Evolutionary conservation across 2,888 invertebrate genomes (phyloP).

Genomic region (Agrotis clavis): DNA sequence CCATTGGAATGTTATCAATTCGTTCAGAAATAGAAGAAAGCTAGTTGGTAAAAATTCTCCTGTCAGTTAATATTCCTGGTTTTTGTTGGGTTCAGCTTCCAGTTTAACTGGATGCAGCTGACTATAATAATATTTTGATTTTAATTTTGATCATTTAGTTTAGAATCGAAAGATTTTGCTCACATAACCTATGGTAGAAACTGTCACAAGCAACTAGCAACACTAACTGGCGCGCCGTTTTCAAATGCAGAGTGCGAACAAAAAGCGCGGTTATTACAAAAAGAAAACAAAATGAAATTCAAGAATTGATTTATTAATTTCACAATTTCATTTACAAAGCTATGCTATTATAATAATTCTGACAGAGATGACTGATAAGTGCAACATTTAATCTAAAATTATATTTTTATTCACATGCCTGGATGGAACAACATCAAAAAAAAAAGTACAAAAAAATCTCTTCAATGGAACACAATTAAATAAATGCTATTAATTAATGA

Average conservation of each 20-base stretch:
- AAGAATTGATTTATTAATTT: constrained; percentile 48
- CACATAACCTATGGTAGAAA: constrained; percentile 5
- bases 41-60: neutral
- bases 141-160: too few species aligned
- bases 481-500: constrained; percentile 51
- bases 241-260: neutral
- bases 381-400: constrained; percentile 32
- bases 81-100: too few species aligned
- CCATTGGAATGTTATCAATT: constrained; percentile 21
- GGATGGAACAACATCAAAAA: constrained; percentile 2
- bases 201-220: neutral
- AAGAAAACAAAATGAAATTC: constrained; percentile 16
- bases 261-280: neutral
- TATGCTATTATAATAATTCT: constrained; percentile 51
- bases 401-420: constrained; percentile 26
- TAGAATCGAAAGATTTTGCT: too few species aligned
- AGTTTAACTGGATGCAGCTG: too few species aligned
- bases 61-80: too few species aligned
- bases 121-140: too few species aligned
- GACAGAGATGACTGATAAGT: constrained; percentile 37
- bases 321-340: constrained; percentile 54
- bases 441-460: constrained; percentile 44
- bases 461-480: constrained; percentile 4
- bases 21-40: constrained; percentile 50
- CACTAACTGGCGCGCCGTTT: constrained; percentile 7